A percentile compares a stretch with the other conserved stretches of the same genome.
Conservation (phyloP, 2,888 invertebrate species). For the Mesorhabditis spiculigera region DNA sequence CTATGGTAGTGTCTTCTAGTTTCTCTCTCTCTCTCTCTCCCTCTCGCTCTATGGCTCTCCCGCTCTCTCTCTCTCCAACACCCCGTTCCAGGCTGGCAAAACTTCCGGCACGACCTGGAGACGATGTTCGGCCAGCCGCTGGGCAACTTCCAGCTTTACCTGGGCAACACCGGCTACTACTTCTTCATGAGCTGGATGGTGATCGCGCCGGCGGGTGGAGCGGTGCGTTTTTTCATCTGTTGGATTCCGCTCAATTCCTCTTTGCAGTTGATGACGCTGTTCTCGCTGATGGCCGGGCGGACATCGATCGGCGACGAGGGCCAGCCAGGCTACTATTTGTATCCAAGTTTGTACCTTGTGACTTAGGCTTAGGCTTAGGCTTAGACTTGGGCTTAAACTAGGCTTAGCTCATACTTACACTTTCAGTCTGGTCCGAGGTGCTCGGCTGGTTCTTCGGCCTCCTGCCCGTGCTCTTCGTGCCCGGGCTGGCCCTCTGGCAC, state of each 20-base stretch:
- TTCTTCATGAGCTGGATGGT: background rate
- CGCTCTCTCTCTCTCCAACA: background rate
- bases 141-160: constrained; percentile 12
- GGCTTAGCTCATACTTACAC: background rate
- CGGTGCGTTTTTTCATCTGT: background rate
- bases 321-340: too few species aligned
- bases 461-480: background rate
- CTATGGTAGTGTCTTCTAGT: constrained; percentile 24
- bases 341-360: too few species aligned
- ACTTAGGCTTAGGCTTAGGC: too few species aligned
- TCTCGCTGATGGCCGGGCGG: too few species aligned
- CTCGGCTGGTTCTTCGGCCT: background rate
- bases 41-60: too few species aligned
- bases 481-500: background rate
- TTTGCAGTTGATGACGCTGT: too few species aligned
- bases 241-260: too few species aligned
- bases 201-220: background rate
- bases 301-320: too few species aligned
- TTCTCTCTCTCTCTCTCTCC: constrained; percentile 4
- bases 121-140: constrained; percentile 40
- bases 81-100: constrained; percentile 17
- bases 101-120: constrained; percentile 35
- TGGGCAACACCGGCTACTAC: background rate
- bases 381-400: too few species aligned
- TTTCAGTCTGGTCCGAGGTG: background rate